phyloP scores from a whole-genome alignment of 1,140 invertebrate species.

The Andricus grossulariae region DNA sequence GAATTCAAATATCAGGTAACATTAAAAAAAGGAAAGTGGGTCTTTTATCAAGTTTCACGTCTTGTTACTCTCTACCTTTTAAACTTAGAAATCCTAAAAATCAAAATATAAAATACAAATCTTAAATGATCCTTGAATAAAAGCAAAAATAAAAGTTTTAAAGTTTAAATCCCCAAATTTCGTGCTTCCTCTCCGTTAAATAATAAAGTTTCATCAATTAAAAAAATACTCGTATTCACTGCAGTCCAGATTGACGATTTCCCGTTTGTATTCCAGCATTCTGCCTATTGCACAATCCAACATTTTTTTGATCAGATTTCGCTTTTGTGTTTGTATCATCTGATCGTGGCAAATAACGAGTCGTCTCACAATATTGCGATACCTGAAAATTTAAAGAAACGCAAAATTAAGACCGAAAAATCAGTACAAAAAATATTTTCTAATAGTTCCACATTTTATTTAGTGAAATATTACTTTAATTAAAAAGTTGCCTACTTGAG shows the following conservation, averaged over 20 bases:
- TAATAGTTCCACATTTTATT: too few relatives aligned
- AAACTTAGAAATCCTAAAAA: too few relatives aligned
- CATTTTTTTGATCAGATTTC: constrained; percentile 76
- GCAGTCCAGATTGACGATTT: constrained; percentile 58
- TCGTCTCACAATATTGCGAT: constrained; percentile 62
- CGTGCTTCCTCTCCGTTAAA: too few relatives aligned
- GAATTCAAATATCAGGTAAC: too few relatives aligned
- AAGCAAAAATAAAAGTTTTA: too few relatives aligned
- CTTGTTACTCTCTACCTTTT: too few relatives aligned
- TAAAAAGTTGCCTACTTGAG: constrained; percentile 44
- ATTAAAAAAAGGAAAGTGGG: too few relatives aligned
- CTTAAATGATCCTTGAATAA: too few relatives aligned
- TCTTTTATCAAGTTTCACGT: too few relatives aligned
- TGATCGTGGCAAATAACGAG: constrained; percentile 78
- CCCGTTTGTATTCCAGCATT: constrained; percentile 67
- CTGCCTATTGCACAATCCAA: constrained; percentile 73
- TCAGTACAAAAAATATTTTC: not conserved
- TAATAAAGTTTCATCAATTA: too few relatives aligned
- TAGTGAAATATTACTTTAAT: not conserved
- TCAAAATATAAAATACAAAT: too few relatives aligned
- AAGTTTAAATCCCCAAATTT: too few relatives aligned
- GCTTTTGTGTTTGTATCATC: constrained; percentile 80
- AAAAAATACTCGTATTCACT: constrained; percentile 58
- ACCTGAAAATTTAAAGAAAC: constrained; percentile 50
- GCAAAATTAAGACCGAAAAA: not conserved